phyloP scores from a whole-genome alignment of 2,797 vertebrate genomes.

The Chiloscyllium punctatum region DNA sequence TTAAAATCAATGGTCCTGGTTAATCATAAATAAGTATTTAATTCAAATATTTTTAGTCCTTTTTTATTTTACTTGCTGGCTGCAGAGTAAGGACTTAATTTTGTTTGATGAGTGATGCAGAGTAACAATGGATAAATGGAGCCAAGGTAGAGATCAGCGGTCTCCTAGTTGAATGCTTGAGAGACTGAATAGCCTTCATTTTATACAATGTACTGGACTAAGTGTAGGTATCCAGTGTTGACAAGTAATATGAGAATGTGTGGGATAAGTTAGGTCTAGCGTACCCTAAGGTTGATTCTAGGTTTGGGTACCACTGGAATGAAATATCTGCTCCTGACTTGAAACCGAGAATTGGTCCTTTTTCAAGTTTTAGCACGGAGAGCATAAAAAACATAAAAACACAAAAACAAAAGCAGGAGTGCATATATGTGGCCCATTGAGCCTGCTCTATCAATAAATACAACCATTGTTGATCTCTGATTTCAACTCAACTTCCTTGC shows the following conservation, averaged over 20 bases:
- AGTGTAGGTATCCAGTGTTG: neutral
- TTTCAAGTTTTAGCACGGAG: neutral
- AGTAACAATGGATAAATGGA: neutral
- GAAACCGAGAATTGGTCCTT: neutral
- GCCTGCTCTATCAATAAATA: no score
- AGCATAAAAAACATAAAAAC: no score
- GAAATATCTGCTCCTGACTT: neutral
- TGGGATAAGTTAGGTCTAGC: neutral
- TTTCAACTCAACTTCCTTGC: no score
- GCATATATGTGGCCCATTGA: no score
- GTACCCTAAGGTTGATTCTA: neutral
- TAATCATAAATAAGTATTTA: neutral
- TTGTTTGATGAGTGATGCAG: neutral
- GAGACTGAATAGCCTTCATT: neutral
- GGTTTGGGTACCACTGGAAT: neutral
- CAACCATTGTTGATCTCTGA: no score
- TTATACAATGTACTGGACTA: neutral
- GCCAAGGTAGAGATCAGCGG: neutral
- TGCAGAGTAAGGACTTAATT: neutral
- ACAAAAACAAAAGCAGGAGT: no score
- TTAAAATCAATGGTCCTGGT: neutral
- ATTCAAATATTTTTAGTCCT: neutral
- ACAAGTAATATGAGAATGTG: neutral
- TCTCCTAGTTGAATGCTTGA: neutral
- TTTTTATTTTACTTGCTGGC: neutral